Conservation (phyloP, 2,113 vertebrate genomes). For the Odontesthes bonariensis region DNA sequence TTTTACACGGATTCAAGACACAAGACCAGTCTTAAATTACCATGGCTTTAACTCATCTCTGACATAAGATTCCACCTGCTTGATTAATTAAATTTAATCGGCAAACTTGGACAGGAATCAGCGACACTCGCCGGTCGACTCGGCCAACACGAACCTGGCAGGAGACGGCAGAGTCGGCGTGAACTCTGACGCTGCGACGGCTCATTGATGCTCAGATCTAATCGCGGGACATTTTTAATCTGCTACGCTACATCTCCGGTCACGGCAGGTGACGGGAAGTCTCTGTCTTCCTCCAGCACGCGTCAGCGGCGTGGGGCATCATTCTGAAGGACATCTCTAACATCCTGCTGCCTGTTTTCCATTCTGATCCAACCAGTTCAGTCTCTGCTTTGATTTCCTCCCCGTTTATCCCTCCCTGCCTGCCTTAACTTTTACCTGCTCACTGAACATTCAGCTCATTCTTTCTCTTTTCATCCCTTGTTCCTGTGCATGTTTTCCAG, state of each 20-base stretch:
- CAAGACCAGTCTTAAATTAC: too few species aligned
- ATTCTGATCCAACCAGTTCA: constrained; percentile 20
- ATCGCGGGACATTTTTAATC: too few species aligned
- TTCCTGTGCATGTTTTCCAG: constrained; percentile 26
- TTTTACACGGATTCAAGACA: too few species aligned
- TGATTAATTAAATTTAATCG: too few species aligned
- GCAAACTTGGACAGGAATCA: too few species aligned
- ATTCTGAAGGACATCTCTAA: constrained; percentile 5
- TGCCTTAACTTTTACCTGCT: constrained; percentile 14
- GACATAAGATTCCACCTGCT: too few species aligned
- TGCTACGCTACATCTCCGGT: neutral
- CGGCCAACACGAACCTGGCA: too few species aligned
- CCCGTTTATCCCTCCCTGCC: neutral
- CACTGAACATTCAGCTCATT: neutral
- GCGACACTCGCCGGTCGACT: too few species aligned
- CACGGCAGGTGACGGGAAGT: neutral
- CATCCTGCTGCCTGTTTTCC: constrained; percentile 21
- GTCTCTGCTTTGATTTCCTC: neutral
- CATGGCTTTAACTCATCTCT: too few species aligned
- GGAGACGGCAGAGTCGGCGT: too few species aligned
- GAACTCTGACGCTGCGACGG: too few species aligned
- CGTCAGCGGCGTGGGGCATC: neutral
- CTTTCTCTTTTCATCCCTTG: neutral
- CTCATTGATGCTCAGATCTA: too few species aligned
- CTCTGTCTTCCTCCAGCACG: neutral